These are phyloP conservation scores for Antheraea assamensis DNA, from an alignment of 2,888 invertebrate species.

Conservation along the genomic window DNA sequence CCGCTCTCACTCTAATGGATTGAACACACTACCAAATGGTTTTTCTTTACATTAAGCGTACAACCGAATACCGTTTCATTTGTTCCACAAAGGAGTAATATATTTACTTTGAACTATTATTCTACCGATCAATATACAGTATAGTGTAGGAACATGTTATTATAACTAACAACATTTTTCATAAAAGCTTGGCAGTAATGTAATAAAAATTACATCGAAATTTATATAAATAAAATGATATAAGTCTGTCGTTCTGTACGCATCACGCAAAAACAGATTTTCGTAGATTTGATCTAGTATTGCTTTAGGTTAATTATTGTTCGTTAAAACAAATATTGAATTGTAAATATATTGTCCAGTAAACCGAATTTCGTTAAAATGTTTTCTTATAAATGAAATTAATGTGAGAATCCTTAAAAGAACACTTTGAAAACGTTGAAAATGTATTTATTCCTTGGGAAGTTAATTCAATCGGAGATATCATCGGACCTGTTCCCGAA, in stretches of 20 bases:
- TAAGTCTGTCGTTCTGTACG: no score
- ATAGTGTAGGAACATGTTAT: no score
- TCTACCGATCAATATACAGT: no score
- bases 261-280: no score
- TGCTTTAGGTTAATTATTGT: no score
- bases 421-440: background rate
- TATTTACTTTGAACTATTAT: background rate
- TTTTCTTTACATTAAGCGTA: slow-evolving; percentile 15
- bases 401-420: background rate
- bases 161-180: background rate
- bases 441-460: background rate
- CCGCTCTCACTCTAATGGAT: slow-evolving; percentile 26
- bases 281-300: no score
- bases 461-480: background rate
- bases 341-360: no score
- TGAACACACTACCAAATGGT: slow-evolving; percentile 23
- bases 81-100: background rate
- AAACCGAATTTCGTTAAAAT: no score
- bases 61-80: background rate
- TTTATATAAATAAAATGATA: no score
- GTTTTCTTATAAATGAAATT: background rate
- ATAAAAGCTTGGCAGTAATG: no score
- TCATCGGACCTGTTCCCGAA: background rate
- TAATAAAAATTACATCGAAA: no score
- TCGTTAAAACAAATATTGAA: no score